Conservation (phyloP, 2,797 vertebrate species). For the Pipistrellus nathusii region DNA sequence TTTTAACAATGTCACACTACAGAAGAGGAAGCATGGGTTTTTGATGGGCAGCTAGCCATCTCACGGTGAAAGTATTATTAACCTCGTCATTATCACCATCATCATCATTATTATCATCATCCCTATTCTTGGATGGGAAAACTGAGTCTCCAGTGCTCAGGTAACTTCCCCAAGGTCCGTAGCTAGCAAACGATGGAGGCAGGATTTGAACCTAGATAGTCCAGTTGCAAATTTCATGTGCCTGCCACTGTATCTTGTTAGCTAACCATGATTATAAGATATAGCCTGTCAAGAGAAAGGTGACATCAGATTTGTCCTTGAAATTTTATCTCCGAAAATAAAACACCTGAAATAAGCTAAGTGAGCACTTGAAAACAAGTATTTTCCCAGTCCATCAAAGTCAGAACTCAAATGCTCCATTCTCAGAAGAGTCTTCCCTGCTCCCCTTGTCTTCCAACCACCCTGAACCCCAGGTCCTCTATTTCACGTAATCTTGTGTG, state of each 20-base stretch:
- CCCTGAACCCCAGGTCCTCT: neutral
- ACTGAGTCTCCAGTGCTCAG: neutral
- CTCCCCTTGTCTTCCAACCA: neutral
- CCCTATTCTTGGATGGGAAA: neutral
- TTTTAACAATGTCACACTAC: neutral
- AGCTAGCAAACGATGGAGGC: neutral
- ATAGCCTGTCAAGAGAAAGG: neutral
- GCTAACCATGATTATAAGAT: neutral
- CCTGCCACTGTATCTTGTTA: neutral
- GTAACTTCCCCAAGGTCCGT: neutral
- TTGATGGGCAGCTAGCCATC: neutral
- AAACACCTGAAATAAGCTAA: neutral
- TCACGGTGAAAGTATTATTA: neutral
- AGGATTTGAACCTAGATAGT: neutral
- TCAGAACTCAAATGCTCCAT: neutral
- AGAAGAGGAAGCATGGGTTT: neutral
- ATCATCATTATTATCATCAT: neutral
- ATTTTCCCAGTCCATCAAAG: neutral
- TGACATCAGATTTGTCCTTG: neutral
- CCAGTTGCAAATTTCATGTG: neutral
- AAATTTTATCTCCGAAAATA: neutral
- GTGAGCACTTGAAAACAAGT: neutral
- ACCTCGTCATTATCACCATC: neutral
- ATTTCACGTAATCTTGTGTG: neutral
- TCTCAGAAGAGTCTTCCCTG: neutral